Base-by-base conservation (phyloP, 2,888 invertebrate species). In the Lasioglossum figueresi region DNA sequence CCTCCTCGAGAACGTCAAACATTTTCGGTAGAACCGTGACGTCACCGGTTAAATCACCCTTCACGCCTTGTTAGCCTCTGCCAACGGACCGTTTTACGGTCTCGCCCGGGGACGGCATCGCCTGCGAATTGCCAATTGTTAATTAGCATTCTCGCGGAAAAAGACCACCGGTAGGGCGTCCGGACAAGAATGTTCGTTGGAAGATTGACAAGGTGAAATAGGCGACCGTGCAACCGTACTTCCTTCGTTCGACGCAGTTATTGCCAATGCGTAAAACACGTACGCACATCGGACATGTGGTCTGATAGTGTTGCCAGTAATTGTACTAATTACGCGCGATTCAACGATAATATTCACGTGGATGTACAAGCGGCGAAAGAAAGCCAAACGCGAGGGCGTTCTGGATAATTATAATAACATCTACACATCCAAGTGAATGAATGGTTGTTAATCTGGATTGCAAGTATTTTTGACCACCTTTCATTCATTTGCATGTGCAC, bases 41-140 rank as follows among this genome's bases (percentile, higher is more conserved):
- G 94, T 94, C 94, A 94, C 88, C 91, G 82, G 87, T 91, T 91
- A 92, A 94, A 94, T 93, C 91, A 85, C 87, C 89, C 91, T 93
- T 93, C 92, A 93, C 93, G 94, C 92, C 93, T 92, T 92, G 92
- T 93, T 93, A 89, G 83, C 76, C 88, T 80, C 77, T 82, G 90
- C 85, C 88, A 92, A 93, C 91, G 92, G 92, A 92, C 92, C 91
- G 91, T 93, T 93, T 92, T 93, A 93, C 92, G 93, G 91, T 89
- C 85, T 85, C 88, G 79, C 76, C 80, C 83, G 10, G 23, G 48
- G 2, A 23, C 71, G 79, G 63, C 85, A 74, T 82, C 85, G 85
- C 84, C 85, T 83, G 84, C 88, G 88, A 91, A 88, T 87, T 88
- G 89, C 88, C 91, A 91, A 93, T 93, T 91, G 92, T 91, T 92